Evolutionary conservation across 2,888 invertebrate species (phyloP), one percentile per base, ranked within the genome.

Genomic region (Drosophila peninsularis): DNA sequence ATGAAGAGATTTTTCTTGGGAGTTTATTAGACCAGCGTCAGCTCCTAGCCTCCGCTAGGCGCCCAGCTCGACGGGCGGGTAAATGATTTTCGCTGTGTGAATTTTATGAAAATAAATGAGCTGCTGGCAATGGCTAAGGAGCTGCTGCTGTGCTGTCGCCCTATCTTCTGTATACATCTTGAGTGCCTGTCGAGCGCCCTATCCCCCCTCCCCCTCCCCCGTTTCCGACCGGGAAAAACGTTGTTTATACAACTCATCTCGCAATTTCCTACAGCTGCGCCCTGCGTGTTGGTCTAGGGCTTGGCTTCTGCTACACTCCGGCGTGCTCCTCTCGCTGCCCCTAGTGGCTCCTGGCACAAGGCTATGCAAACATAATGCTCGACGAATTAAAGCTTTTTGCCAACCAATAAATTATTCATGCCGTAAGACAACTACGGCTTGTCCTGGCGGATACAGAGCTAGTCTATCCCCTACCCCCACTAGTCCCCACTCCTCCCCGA

Each of bases 371-470:
- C 85, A 85, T 84, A 88, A 81, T 89, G 85, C 82, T 73, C 82
- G 53, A 71, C 82, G 82, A 88, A 82, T 88, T 89, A 87, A 82
- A 88, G 88, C 85, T 87, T 89, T 88, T 82, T 75, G 79, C 83
- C 76, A 81, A 82, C 90, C 91, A 88, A 90, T 90, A 90, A 90
- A 90, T 90, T 86, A 90, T 90, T 90, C 90, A 90, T 87, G 84
- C 78, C 79, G 76, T 78, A 88, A 86, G 87, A 83, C 83, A 82
- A 88, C 88, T 85, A 75, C 56, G 77, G 62, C 63, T 66, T 36
- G 60, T 69, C 52, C 71, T 62, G 61, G 57, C 67, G 72, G 60
- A 80, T 75, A 71, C 52, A 62, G 64, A 41, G 64, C 73, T 70
- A 72, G 64, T 34, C 13, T 37, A 9, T 11, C 21, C 19, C 27